A percentile compares a stretch with the other conserved stretches of the same genome.
phyloP scores from a whole-genome alignment of 37 sponge, comb jelly and placozoan genomes.

The Haliclona indistincta region DNA sequence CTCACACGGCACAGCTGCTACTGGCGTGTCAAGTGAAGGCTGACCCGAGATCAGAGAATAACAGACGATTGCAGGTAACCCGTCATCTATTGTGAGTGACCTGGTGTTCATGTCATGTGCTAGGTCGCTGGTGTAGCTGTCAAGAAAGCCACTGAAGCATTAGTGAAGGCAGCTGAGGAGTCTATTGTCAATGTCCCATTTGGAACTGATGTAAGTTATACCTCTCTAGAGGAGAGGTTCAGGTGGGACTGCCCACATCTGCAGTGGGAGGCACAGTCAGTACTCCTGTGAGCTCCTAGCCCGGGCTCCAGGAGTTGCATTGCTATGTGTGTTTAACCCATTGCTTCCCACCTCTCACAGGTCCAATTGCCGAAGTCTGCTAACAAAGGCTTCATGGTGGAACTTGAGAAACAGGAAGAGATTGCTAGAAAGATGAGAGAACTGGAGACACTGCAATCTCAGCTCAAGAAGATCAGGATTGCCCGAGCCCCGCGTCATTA shows the following conservation, averaged over 20 bases:
- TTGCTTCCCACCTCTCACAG: not conserved
- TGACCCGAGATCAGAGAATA: conserved; percentile 81
- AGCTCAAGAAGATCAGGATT: conserved; percentile 76
- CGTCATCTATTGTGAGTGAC: not conserved
- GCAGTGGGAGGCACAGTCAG: not conserved
- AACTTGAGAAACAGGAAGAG: conserved; percentile 85
- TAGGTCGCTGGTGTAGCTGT: conserved; percentile 86
- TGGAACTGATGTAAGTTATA: not conserved
- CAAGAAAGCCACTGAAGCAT: conserved; percentile 89
- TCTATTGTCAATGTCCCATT: conserved; percentile 39
- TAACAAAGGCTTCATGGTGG: conserved; percentile 52
- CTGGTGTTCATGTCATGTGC: not conserved
- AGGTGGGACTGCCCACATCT: too few species aligned
- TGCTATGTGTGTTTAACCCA: not conserved
- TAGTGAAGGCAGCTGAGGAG: conserved; percentile 85
- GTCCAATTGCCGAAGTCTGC: conserved; percentile 21
- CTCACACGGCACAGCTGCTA: conserved; percentile 93
- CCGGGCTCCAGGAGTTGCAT: too few species aligned
- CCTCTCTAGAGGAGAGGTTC: too few species aligned
- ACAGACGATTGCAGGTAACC: conserved; percentile 83
- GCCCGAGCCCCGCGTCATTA: too few species aligned
- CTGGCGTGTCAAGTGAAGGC: conserved; percentile 95
- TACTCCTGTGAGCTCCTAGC: too few species aligned
- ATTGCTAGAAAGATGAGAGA: conserved; percentile 85
- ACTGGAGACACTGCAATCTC: conserved; percentile 77